A percentile compares a stretch with the other conserved stretches of the same genome.
phyloP scores from a whole-genome alignment of 2,797 vertebrate genomes.

The Chelon labrosus region DNA sequence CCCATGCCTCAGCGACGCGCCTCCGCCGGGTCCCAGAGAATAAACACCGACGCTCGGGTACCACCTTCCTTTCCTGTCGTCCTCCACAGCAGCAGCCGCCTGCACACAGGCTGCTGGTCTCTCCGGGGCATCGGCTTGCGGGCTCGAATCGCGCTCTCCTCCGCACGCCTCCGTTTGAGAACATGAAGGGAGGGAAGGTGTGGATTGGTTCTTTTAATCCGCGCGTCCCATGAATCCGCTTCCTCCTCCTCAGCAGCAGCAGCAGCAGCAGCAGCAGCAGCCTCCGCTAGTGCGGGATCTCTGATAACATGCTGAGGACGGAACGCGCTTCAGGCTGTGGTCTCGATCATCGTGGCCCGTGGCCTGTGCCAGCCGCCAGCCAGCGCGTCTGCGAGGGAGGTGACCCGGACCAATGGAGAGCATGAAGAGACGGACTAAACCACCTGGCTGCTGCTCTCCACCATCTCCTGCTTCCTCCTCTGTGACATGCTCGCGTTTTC shows the following conservation, averaged over 20 bases:
- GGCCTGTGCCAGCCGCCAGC: constrained; percentile 34
- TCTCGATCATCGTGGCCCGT: not conserved
- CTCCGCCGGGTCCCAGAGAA: constrained; percentile 61
- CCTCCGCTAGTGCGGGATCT: constrained; percentile 21
- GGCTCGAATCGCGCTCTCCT: constrained; percentile 62
- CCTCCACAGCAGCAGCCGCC: constrained; percentile 56
- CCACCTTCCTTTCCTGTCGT: constrained; percentile 63
- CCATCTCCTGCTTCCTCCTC: constrained; percentile 43
- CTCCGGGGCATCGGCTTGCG: constrained; percentile 65
- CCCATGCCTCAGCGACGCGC: constrained; percentile 87
- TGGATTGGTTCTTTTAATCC: constrained; percentile 37
- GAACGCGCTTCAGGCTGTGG: not conserved
- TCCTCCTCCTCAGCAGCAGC: constrained; percentile 29
- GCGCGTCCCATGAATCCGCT: constrained; percentile 28
- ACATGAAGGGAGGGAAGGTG: constrained; percentile 63
- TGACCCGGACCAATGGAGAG: constrained; percentile 29
- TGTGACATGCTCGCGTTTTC: constrained; percentile 23
- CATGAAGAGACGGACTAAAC: constrained; percentile 41
- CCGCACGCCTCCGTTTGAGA: constrained; percentile 61
- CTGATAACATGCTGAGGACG: constrained; percentile 23
- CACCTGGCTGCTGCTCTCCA: constrained; percentile 59
- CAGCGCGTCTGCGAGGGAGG: not conserved
- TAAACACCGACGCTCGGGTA: constrained; percentile 53
- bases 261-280: no score
- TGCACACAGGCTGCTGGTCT: constrained; percentile 46